Conservation (phyloP, 2,888 invertebrate species). For the Caenorhabditis sp. region DNA sequence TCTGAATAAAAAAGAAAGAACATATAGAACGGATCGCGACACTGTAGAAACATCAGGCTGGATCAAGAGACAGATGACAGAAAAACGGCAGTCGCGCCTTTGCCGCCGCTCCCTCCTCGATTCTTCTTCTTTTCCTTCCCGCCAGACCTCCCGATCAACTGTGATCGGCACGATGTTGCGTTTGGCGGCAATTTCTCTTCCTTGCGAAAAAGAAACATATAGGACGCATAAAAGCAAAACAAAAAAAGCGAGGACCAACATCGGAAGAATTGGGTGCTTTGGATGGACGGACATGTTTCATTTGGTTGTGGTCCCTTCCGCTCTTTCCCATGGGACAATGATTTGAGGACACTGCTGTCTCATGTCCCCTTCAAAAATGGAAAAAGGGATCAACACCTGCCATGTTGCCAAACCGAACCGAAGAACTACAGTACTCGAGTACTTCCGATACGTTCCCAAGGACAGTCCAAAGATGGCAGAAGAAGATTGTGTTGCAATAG, state of each 20-base stretch:
- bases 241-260: conserved; percentile 20
- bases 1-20: conserved; percentile 57
- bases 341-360: conserved; percentile 28
- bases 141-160: conserved; percentile 47
- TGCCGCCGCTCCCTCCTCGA: conserved; percentile 59
- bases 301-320: conserved; percentile 24
- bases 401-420: background rate
- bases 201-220: conserved; percentile 30
- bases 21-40: conserved; percentile 61
- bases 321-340: conserved; percentile 11
- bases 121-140: conserved; percentile 41
- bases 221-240: conserved; percentile 29
- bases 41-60: conserved; percentile 35
- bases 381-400: conserved; percentile 12
- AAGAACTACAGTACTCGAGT: conserved; percentile 7
- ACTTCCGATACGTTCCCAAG: conserved; percentile 25
- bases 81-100: conserved; percentile 58
- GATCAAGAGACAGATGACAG: conserved; percentile 51
- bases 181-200: conserved; percentile 39
- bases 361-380: background rate
- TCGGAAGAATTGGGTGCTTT: conserved; percentile 17
- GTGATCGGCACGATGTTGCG: conserved; percentile 59
- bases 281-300: conserved; percentile 25
- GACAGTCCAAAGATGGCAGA: background rate
- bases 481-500: background rate